phyloP scores from a whole-genome alignment of 1,140 invertebrate species.

The Grapholita molesta region DNA sequence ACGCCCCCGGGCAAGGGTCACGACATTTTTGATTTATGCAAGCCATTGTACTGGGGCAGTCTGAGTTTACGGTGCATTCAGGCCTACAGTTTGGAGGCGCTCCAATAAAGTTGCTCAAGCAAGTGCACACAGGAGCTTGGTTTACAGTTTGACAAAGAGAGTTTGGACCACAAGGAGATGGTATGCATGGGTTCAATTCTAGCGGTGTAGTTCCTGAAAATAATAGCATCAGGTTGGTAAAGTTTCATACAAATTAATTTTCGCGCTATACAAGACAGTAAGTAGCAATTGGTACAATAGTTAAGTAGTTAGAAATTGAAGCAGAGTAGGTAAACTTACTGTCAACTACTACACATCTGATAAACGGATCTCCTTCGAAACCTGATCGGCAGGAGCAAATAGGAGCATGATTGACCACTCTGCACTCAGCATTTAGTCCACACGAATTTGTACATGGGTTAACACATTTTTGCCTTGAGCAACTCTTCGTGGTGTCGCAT shows the following conservation, averaged over 20 bases:
- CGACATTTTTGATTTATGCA: conserved; percentile 85
- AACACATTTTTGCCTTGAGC: conserved; percentile 82
- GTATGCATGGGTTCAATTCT: conserved; percentile 81
- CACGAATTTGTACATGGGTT: conserved; percentile 85
- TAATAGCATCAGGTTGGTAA: conserved; percentile 17
- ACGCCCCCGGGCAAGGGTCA: conserved; percentile 85
- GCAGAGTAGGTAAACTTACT: too few relatives aligned
- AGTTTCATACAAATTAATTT: not conserved
- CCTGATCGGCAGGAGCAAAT: conserved; percentile 81
- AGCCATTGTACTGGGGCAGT: conserved; percentile 83
- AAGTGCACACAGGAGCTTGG: conserved; percentile 82
- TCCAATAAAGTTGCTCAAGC: conserved; percentile 84
- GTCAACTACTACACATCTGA: conserved; percentile 73
- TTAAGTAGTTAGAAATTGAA: too few relatives aligned
- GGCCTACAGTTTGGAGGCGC: conserved; percentile 86
- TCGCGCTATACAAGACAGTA: too few relatives aligned
- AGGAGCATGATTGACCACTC: conserved; percentile 87
- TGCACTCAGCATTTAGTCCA: conserved; percentile 86
- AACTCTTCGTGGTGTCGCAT: conserved; percentile 90
- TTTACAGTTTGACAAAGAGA: conserved; percentile 83
- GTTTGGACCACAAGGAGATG: conserved; percentile 87
- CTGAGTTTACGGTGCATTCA: conserved; percentile 86
- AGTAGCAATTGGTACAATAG: conserved; percentile 52
- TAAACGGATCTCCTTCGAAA: conserved; percentile 83
- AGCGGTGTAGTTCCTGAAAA: conserved; percentile 42